Conservation (phyloP, 2,888 invertebrate species). For the Ditylenchus weischeri region DNA sequence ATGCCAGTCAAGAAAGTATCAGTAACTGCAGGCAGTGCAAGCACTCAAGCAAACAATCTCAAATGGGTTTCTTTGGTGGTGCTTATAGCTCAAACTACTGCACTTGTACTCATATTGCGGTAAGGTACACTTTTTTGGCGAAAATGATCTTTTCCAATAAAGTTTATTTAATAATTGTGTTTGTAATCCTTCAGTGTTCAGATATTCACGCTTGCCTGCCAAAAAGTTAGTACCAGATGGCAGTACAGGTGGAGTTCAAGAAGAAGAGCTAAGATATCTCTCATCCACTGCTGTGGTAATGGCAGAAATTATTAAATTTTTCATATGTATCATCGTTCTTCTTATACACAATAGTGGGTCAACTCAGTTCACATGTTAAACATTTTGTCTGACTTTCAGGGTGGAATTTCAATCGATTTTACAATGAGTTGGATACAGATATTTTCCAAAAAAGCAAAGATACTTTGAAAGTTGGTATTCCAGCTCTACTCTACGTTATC, state of each 20-base stretch:
- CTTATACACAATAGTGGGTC: constrained; percentile 37
- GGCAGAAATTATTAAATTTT: constrained; percentile 58
- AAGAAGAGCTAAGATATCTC: constrained; percentile 55
- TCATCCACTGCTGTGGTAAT: constrained; percentile 55
- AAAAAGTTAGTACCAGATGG: constrained; percentile 28
- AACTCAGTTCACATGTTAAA: constrained; percentile 2
- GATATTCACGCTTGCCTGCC: constrained; percentile 3
- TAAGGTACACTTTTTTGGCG: constrained; percentile 42
- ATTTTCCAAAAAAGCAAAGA: constrained; percentile 59
- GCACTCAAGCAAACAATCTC: constrained; percentile 16
- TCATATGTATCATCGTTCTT: constrained; percentile 38
- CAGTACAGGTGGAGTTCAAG: constrained; percentile 45
- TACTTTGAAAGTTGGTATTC: constrained; percentile 60
- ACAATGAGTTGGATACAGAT: constrained; percentile 53
- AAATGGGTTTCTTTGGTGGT: constrained; percentile 58
- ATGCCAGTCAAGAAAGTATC: too few relatives aligned
- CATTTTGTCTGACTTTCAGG: constrained; percentile 34
- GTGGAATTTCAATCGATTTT: constrained; percentile 39
- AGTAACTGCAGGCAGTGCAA: background rate
- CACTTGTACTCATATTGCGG: constrained; percentile 60
- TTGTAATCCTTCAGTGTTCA: background rate
- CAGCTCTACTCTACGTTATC: constrained; percentile 62
- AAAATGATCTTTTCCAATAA: background rate
- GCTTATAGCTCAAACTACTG: constrained; percentile 61
- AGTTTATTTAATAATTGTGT: background rate